phyloP scores from a whole-genome alignment of 2,888 invertebrate species.

The Noctua comes region DNA sequence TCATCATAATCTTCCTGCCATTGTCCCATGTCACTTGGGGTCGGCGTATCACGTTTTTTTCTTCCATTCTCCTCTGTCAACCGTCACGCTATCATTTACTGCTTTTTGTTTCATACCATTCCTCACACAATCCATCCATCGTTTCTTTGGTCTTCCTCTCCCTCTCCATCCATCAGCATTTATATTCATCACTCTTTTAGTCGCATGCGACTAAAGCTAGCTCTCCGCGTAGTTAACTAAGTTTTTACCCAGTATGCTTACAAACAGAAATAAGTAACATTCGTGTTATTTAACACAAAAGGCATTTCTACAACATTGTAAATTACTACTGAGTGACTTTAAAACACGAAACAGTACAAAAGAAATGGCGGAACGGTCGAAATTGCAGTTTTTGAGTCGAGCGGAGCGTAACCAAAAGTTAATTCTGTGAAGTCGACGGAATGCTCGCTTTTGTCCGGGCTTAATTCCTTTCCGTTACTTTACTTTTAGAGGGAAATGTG shows the following conservation, averaged over 20 bases:
- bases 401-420: slow-evolving; percentile 6
- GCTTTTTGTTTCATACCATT: no score
- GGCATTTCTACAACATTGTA: neutral
- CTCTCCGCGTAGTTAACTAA: neutral
- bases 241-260: neutral
- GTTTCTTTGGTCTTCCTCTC: no score
- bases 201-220: no score
- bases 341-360: slow-evolving; percentile 13
- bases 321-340: slow-evolving; percentile 28
- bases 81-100: no score
- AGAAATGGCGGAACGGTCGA: neutral
- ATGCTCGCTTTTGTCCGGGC: slow-evolving; percentile 14
- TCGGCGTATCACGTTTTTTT: no score
- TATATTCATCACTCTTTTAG: no score
- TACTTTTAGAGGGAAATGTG: neutral
- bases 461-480: neutral
- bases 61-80: no score
- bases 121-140: no score
- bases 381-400: slow-evolving; percentile 41
- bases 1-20: no score
- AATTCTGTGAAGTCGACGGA: slow-evolving; percentile 21
- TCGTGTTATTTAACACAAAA: slow-evolving; percentile 10
- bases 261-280: slow-evolving; percentile 7
- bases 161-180: no score
- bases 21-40: no score